A percentile compares a stretch with the other conserved stretches of the same genome.
phyloP scores from a whole-genome alignment of 1,140 invertebrate species.

The Diachasmimorpha longicaudata region DNA sequence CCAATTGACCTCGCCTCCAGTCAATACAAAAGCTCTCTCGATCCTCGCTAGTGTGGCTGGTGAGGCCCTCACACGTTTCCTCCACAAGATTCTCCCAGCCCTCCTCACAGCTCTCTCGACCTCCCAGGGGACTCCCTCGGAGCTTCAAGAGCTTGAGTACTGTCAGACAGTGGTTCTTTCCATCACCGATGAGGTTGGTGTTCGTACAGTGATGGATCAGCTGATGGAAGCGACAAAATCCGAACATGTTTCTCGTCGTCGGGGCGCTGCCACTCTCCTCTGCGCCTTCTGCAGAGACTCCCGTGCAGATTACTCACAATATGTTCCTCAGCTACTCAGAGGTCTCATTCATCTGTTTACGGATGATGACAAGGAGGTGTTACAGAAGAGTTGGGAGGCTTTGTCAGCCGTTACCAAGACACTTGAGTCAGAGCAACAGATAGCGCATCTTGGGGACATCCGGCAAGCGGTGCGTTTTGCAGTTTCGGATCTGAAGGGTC shows the following conservation, averaged over 20 bases:
- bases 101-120: conserved; percentile 80
- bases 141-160: conserved; percentile 85
- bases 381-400: conserved; percentile 89
- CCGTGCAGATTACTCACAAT: conserved; percentile 83
- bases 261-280: conserved; percentile 85
- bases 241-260: conserved; percentile 69
- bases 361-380: conserved; percentile 79
- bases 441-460: conserved; percentile 85
- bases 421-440: conserved; percentile 80
- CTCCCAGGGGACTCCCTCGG: conserved; percentile 73
- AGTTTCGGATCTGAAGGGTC: conserved; percentile 82
- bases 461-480: conserved; percentile 91
- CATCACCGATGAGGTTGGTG: conserved; percentile 84
- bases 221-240: conserved; percentile 81
- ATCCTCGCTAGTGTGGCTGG: conserved; percentile 92
- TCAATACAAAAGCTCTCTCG: conserved; percentile 92
- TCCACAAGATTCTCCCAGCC: conserved; percentile 90
- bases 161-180: conserved; percentile 93
- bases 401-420: conserved; percentile 90
- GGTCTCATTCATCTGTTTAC: conserved; percentile 87
- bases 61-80: conserved; percentile 89
- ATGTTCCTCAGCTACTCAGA: conserved; percentile 86
- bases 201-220: conserved; percentile 88
- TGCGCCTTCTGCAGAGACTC: conserved; percentile 90
- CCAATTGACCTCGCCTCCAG: conserved; percentile 84